phyloP scores from a whole-genome alignment of 2,113 vertebrate genomes.

The Pogona vitticeps region DNA sequence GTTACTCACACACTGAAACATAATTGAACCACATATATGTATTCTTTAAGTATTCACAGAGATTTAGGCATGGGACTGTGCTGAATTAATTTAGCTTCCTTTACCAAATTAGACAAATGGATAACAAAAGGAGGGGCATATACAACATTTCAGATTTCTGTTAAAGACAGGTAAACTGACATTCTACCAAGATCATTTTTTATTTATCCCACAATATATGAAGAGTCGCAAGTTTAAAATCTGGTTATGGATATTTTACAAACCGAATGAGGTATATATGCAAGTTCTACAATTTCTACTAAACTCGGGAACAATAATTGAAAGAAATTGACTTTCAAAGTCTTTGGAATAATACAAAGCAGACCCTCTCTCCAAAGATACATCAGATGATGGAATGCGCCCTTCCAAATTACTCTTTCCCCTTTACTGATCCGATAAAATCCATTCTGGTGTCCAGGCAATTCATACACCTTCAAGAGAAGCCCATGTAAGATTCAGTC shows the following conservation, averaged over 20 bases:
- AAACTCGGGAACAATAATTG: constrained; percentile 48
- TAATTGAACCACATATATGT: background rate
- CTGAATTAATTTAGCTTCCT: background rate
- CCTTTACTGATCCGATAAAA: constrained; percentile 12
- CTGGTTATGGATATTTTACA: constrained; percentile 49
- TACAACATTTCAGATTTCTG: background rate
- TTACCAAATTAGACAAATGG: background rate
- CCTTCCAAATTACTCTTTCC: constrained; percentile 47
- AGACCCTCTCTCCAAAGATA: constrained; percentile 41
- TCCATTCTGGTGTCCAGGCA: background rate
- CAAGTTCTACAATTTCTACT: constrained; percentile 59
- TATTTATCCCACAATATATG: constrained; percentile 36
- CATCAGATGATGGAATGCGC: constrained; percentile 45
- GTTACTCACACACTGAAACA: constrained; percentile 8
- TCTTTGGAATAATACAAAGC: constrained; percentile 50
- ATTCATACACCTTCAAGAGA: constrained; percentile 12
- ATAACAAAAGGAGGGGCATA: background rate
- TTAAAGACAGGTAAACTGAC: constrained; percentile 21
- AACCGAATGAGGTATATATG: constrained; percentile 41
- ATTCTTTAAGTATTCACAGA: background rate
- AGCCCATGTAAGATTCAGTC: background rate
- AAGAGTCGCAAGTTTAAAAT: constrained; percentile 58
- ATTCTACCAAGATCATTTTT: constrained; percentile 33
- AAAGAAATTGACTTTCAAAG: constrained; percentile 49
- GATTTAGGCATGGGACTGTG: background rate